A percentile compares a stretch with the other conserved stretches of the same genome.
Conservation (phyloP, 2,113 vertebrate genomes). For the Xenopus laevis region DNA sequence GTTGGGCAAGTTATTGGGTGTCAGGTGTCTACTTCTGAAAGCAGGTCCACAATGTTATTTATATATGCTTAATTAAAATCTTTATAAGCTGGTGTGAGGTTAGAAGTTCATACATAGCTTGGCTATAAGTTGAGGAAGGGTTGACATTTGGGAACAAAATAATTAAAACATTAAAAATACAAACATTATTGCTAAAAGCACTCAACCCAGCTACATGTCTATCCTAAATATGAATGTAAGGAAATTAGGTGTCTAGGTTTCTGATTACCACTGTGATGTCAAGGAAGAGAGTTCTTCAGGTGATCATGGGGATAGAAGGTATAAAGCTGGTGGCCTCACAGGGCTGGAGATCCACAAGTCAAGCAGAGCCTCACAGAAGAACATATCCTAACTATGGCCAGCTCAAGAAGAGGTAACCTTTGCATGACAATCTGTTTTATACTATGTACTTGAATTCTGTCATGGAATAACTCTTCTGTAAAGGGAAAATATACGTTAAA, state of each 20-base stretch:
- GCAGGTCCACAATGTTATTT: background rate
- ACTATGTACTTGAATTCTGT: no score
- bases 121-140: background rate
- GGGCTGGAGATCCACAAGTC: background rate
- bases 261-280: slow-evolving; percentile 26
- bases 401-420: slow-evolving; percentile 2
- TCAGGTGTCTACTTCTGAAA: background rate
- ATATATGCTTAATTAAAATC: background rate
- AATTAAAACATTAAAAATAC: slow-evolving; percentile 16
- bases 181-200: background rate
- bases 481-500: no score
- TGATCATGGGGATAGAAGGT: background rate
- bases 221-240: slow-evolving; percentile 29
- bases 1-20: background rate
- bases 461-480: no score
- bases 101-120: background rate
- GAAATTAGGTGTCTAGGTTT: slow-evolving; percentile 19
- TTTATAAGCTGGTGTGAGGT: background rate
- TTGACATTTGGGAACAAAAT: slow-evolving; percentile 12
- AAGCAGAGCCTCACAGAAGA: background rate
- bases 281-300: background rate
- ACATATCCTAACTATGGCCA: background rate
- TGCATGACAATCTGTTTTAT: no score
- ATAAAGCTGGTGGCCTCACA: slow-evolving; percentile 2
- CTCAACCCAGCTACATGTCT: background rate